Percentiles rank a stretch among this genome's conserved stretches.
phyloP scores from a whole-genome alignment of 2,113 vertebrate genomes.

The Pangasianodon gigas region DNA sequence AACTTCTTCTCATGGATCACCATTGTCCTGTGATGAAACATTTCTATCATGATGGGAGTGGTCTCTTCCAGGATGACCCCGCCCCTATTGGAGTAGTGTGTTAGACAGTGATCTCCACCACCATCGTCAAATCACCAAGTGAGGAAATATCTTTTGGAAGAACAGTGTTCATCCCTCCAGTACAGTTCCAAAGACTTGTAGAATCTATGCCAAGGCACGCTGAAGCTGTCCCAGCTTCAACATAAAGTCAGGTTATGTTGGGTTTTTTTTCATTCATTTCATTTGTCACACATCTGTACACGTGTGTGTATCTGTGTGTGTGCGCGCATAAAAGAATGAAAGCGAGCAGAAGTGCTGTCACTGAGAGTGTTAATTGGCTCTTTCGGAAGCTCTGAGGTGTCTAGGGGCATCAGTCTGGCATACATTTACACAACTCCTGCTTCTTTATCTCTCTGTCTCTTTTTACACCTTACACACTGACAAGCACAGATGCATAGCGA shows the following conservation, averaged over 20 bases:
- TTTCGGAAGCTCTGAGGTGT: conserved; percentile 41
- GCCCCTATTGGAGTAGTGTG: background rate
- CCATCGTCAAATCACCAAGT: background rate
- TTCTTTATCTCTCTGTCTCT: conserved; percentile 9
- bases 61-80: background rate
- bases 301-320: background rate
- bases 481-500: background rate
- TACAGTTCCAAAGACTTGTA: background rate
- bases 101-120: background rate
- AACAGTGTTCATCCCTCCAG: background rate
- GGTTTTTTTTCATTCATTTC: background rate
- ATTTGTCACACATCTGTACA: background rate
- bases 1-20: background rate
- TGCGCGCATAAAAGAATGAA: background rate
- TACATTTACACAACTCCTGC: conserved; percentile 33
- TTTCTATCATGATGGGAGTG: background rate
- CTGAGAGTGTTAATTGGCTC: conserved; percentile 56
- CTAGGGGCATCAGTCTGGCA: conserved; percentile 44
- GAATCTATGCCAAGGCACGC: background rate
- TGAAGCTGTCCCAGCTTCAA: background rate
- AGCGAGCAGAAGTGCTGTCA: conserved; percentile 12
- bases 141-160: background rate
- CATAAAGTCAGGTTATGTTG: background rate
- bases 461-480: background rate
- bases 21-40: background rate